phyloP scores from a whole-genome alignment of 2,797 vertebrate genomes.

The Scomberomorus guttatus region DNA sequence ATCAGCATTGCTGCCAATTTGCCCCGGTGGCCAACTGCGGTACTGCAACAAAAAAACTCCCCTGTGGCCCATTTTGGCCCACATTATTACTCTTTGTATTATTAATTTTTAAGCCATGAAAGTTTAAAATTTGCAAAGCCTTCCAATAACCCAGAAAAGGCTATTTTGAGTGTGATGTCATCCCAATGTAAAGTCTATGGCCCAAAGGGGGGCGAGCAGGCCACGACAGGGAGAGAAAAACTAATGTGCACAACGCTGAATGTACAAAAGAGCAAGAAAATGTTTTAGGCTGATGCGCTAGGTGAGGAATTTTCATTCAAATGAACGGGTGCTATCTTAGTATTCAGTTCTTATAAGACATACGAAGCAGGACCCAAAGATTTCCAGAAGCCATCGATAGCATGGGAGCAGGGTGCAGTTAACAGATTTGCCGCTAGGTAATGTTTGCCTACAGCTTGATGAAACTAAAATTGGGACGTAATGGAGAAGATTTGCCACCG shows the following conservation, averaged over 20 bases:
- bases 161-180: neutral
- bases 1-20: neutral
- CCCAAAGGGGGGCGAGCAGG: too few relatives aligned
- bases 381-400: too few relatives aligned
- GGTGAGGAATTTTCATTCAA: too few relatives aligned
- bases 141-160: neutral
- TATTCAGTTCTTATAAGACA: neutral
- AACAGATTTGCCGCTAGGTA: too few relatives aligned
- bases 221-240: too few relatives aligned
- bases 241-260: too few relatives aligned
- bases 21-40: neutral
- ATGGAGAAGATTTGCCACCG: neutral
- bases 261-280: too few relatives aligned
- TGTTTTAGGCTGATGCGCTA: too few relatives aligned
- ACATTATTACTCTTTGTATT: neutral
- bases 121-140: neutral
- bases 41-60: neutral
- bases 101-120: neutral
- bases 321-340: neutral
- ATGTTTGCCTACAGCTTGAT: neutral
- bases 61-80: too few relatives aligned
- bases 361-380: too few relatives aligned
- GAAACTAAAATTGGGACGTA: neutral
- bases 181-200: too few relatives aligned
- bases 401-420: too few relatives aligned